Evolutionary conservation across 1,140 invertebrate species (phyloP), one percentile per base, ranked within the genome.

Genomic region (Parapsyche elsis): DNA sequence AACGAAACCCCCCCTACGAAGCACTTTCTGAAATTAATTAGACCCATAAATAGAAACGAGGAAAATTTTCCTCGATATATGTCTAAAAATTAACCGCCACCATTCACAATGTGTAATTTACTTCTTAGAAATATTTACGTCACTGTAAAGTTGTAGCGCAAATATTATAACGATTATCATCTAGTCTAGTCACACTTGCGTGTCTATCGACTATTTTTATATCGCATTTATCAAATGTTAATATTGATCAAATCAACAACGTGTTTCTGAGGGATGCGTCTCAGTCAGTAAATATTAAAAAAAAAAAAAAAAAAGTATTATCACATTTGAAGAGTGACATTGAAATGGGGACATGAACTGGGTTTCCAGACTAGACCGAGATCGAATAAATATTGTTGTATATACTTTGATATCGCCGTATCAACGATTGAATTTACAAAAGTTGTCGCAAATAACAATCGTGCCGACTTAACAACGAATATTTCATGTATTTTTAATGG

Each of bases 21-120:
- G n/a, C n/a, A n/a, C n/a, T n/a, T n/a, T n/a, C n/a, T 26, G 64
- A 26, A 67, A 23, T 49, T 67, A 77, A 77, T 77, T 77, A 64
- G 57, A 77, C 19, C 12, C 30, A 16, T 30, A 77, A 77, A 77
- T 67, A 77, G 57, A 77, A 61, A 77, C 14, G 14, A 24, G 57
- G 75, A 57, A n/a, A 64, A n/a, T n/a, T 21, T 21, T 10, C 45
- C 64, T 12, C 5, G 64, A 4, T 21, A 4, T 21, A 10, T 53
- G 7, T 61, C 1, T 61, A 21, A 10, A 38, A 7, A 4, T 14
- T 53, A 53, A 53, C 2, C 2, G 16, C 2, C 10, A 53, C 10
- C 16, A 5, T 53, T 14, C 16, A 53, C 16, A 12, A 53, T 53
- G 16, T 53, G 1, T 53, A 46, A 5, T 7, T 12, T 46, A 46